Base-by-base conservation (phyloP, 2,113 vertebrate genomes). In the Hepsetus odoe region DNA sequence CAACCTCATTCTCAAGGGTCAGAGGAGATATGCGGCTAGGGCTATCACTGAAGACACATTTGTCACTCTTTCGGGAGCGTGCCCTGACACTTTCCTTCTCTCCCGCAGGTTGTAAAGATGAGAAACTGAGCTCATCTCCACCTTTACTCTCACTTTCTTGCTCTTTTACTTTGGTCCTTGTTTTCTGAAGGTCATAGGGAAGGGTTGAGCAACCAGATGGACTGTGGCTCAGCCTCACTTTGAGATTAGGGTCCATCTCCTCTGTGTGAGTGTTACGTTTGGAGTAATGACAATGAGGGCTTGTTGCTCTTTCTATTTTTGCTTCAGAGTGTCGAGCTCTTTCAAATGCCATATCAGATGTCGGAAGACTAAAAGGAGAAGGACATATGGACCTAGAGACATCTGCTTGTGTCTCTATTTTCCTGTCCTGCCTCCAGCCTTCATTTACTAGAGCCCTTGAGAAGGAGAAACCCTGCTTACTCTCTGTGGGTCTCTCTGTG, bases 11-110 rank as follows among this genome's bases (percentile, higher is more conserved):
- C 82, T 93, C 92, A 64, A 92, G 82, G 22, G 89, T 90, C 75
- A 94, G 55, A 4, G 88, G 87, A 11, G 91, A 87, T 61, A 90
- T 82, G 0, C 86, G 84, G 51, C 88, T 92, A 2, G 91, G 88
- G 66, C 90, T 91, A 13, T 89, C 86, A 40, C 88, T 85, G 72
- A 90, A 91, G 51, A 87, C 82, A 83, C 88, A 90, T 80, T 86
- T 92, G 76, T 93, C 92, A 30, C 93, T 94, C 64, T 87, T 92
- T 78, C 92, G 84, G 67, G 91, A 94, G 24, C 87, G 87, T 28
- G 90, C 66, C 71, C 93, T 83, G 32, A 91, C 80, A 10, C 86
- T 82, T 76, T 94, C 93, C 75, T 83, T 86, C 68, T 94, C 91
- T 38, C 83, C 70, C 26, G 88, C 90, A 11, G 84, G 80, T 71